phyloP scores from a whole-genome alignment of 2,888 invertebrate genomes.

The Caenorhabditis sp. region DNA sequence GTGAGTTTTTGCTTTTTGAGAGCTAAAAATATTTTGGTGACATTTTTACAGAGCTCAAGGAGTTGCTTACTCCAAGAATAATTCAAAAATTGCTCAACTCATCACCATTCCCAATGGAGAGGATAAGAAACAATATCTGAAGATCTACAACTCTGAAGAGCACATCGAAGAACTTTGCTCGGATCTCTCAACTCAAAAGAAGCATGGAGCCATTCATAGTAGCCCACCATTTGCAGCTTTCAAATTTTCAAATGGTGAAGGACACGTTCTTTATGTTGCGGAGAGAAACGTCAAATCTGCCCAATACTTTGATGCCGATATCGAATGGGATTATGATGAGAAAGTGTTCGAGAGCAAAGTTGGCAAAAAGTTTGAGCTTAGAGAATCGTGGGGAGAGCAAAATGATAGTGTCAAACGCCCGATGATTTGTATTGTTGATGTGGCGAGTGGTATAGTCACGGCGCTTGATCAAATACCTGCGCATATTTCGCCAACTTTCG shows the following conservation, averaged over 20 bases:
- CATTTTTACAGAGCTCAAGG: slow-evolving; percentile 43
- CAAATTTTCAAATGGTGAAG: slow-evolving; percentile 63
- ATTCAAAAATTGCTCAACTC: slow-evolving; percentile 56
- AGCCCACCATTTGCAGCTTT: slow-evolving; percentile 58
- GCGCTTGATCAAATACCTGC: slow-evolving; percentile 55
- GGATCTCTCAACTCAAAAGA: slow-evolving; percentile 58
- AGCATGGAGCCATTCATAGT: slow-evolving; percentile 60
- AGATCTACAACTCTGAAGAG: slow-evolving; percentile 47
- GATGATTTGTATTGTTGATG: slow-evolving; percentile 63
- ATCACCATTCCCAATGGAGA: slow-evolving; percentile 59
- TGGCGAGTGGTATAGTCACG: slow-evolving; percentile 54
- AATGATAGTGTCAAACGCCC: slow-evolving; percentile 60
- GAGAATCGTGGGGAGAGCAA: slow-evolving; percentile 68
- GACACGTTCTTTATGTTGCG: slow-evolving; percentile 67
- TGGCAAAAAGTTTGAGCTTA: slow-evolving; percentile 64
- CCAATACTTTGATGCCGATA: slow-evolving; percentile 64
- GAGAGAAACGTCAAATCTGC: slow-evolving; percentile 59
- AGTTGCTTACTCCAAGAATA: slow-evolving; percentile 44
- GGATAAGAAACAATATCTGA: slow-evolving; percentile 62
- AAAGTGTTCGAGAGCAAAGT: slow-evolving; percentile 58
- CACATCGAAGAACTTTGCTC: slow-evolving; percentile 52
- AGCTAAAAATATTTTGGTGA: background rate
- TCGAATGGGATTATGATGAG: slow-evolving; percentile 66
- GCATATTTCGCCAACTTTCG: slow-evolving; percentile 56
- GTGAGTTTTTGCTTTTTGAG: slow-evolving; percentile 28